These are phyloP conservation scores for Drosophila paranaensis DNA, from an alignment of 2,888 invertebrate species.

Conservation along the genomic window DNA sequence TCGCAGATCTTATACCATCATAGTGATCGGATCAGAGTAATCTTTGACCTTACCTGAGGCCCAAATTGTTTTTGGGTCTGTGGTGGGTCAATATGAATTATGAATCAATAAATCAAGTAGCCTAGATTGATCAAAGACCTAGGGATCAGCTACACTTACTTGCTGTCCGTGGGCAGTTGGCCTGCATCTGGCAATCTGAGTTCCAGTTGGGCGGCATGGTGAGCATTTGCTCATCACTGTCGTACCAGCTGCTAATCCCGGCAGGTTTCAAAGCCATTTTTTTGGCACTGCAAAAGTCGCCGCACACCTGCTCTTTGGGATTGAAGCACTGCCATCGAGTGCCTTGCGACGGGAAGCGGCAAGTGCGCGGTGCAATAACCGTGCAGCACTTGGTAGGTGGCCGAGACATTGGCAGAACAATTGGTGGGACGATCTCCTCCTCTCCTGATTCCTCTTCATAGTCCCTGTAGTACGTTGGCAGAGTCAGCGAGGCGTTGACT, in stretches of 20 bases:
- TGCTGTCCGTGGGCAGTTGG: conserved; percentile 43
- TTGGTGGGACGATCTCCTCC: conserved; percentile 13
- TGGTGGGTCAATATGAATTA: neutral
- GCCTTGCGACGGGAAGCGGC: conserved; percentile 39
- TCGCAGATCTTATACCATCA: no score
- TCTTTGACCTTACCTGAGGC: neutral
- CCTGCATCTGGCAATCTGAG: conserved; percentile 31
- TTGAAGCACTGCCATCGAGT: conserved; percentile 73
- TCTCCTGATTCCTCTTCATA: conserved; percentile 32
- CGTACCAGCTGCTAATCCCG: conserved; percentile 35
- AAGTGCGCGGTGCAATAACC: conserved; percentile 74
- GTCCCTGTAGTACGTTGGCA: conserved; percentile 25
- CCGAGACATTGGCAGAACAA: neutral
- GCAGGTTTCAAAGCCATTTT: conserved; percentile 68
- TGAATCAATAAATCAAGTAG: neutral
- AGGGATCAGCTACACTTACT: conserved; percentile 37
- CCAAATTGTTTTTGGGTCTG: neutral
- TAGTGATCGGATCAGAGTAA: no score
- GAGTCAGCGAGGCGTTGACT: conserved; percentile 57
- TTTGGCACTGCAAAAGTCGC: conserved; percentile 68
- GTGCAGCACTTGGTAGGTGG: conserved; percentile 63
- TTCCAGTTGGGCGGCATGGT: conserved; percentile 65
- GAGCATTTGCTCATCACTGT: conserved; percentile 26
- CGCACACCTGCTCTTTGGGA: conserved; percentile 66
- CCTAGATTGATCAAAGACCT: neutral